phyloP scores from a whole-genome alignment of 2,888 invertebrate genomes.

The Schizaphis graminum region DNA sequence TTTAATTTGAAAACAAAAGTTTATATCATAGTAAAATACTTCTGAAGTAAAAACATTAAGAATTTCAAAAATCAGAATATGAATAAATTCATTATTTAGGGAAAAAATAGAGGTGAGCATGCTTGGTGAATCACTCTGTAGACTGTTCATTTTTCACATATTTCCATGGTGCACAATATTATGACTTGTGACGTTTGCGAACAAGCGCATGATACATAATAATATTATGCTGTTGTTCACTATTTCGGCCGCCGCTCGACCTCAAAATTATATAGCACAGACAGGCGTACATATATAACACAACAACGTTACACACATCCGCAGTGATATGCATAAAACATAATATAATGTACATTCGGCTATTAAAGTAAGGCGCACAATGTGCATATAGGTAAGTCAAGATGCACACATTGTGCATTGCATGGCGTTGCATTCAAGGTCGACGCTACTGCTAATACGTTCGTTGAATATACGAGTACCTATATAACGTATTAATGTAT shows the following conservation, averaged over 20 bases:
- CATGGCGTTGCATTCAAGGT: constrained; percentile 35
- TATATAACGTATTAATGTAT: too few species aligned
- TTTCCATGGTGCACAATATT: not conserved
- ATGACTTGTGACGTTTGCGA: not conserved
- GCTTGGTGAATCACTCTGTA: too few species aligned
- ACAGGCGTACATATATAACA: not conserved
- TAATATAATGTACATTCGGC: not conserved
- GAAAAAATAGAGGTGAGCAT: too few species aligned
- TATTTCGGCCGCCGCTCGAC: not conserved
- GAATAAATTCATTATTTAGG: too few species aligned
- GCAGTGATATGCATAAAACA: not conserved
- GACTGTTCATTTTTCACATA: not conserved
- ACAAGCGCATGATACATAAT: not conserved
- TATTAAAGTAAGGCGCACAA: not conserved
- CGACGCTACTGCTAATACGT: not conserved
- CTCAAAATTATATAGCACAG: not conserved
- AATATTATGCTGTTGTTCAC: not conserved
- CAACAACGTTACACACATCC: not conserved
- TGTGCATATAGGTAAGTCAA: not conserved
- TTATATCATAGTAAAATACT: too few species aligned
- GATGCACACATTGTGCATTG: constrained; percentile 43
- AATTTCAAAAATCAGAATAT: too few species aligned
- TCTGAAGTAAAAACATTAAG: too few species aligned
- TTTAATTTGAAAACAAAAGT: too few species aligned
- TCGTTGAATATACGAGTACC: not conserved